Evolutionary conservation across 1,140 invertebrate species (phyloP), one percentile per base, ranked within the genome.

Genomic region (Octopus sinensis): DNA sequence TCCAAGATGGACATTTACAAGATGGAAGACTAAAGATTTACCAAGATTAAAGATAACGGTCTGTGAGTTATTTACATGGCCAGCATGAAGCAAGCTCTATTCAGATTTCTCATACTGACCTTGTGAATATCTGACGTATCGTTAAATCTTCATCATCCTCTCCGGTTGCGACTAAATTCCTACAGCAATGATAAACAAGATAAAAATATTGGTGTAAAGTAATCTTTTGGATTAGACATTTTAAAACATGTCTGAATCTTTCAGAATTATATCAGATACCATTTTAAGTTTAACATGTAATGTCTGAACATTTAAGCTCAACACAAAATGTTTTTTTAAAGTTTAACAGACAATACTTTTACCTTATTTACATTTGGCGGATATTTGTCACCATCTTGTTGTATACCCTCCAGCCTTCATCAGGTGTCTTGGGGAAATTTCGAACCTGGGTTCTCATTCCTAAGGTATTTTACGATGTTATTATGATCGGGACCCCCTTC

Each of bases 51-150:
- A 43, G 30, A 43, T 43, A 23, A 73, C 5, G 68, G 13, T 73
- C 30, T 73, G 30, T 73, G 68, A 73, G 68, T n/a, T 73, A 73
- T 73, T 73, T 73, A 73, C 68, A 73, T 73, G 68, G 68, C 68
- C 68, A 73, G 68, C 68, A 73, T 73, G 68, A 73, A 73, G 68
- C 68, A 23, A 73, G 68, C 68, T 73, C 68, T 23, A 23, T 73
- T n/a, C 68, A 23, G 30, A 73, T 73, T 73, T 73, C 68, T 73
- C 68, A 73, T 73, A 73, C 68, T 73, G 68, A 73, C 68, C 68
- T 73, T 73, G 68, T 73, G 68, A 73, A 73, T 73, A 73, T 73
- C 68, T 73, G 68, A 23, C 30, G 30, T 13, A 73, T 73, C 68
- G 68, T 73, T 43, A 43, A 43, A 43, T 43, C 30, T 43, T 43